phyloP scores from a whole-genome alignment of 2,113 vertebrate genomes.

The Etia nguti region DNA sequence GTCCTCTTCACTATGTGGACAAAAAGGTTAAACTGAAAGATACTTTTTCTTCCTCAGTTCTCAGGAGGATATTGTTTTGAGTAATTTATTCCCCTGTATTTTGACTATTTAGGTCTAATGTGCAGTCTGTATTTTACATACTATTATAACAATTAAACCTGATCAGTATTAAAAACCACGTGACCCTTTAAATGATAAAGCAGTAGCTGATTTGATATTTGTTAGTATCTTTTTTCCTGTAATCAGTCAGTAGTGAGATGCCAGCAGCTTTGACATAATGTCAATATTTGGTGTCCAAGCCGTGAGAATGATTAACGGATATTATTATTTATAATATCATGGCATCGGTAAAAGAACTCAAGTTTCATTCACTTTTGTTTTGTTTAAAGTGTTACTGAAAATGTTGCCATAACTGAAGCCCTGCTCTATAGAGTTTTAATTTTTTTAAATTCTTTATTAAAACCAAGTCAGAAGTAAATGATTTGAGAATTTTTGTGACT shows the following conservation, averaged over 20 bases:
- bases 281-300: neutral
- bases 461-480: neutral
- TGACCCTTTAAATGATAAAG: neutral
- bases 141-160: neutral
- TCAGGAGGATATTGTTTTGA: neutral
- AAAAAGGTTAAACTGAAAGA: neutral
- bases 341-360: fast-evolving
- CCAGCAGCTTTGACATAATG: neutral
- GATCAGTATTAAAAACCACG: neutral
- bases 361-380: neutral
- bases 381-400: neutral
- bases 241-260: neutral
- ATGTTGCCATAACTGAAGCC: neutral
- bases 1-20: neutral
- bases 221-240: neutral
- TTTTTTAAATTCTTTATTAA: neutral
- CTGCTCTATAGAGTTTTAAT: neutral
- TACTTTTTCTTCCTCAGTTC: neutral
- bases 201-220: neutral
- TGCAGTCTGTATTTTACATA: neutral
- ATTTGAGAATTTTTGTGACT: neutral
- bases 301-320: fast-evolving
- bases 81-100: neutral
- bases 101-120: neutral
- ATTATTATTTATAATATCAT: neutral